These are phyloP conservation scores for Mallotus villosus DNA, from an alignment of 2,797 vertebrate genomes.

Conservation along the genomic window DNA sequence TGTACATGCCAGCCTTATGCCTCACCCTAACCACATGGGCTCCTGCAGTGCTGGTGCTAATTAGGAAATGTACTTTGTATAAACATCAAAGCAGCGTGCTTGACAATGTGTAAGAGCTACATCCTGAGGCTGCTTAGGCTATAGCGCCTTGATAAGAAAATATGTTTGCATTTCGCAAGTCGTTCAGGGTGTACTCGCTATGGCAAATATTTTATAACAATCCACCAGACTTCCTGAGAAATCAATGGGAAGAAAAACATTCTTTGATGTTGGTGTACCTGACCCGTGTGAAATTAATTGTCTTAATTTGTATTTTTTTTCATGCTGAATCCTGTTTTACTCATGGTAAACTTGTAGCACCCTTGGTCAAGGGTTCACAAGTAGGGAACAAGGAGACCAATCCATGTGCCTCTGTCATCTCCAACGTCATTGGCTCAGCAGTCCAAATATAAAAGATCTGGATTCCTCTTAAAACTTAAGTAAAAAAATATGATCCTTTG, in stretches of 20 bases:
- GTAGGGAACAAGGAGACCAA: conserved; percentile 3
- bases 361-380: conserved; percentile 29
- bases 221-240: conserved; percentile 14
- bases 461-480: not conserved
- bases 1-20: not conserved
- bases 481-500: not conserved
- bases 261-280: conserved; percentile 12
- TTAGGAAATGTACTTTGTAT: conserved; percentile 43
- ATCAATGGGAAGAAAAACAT: conserved; percentile 16
- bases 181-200: conserved; percentile 19
- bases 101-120: conserved; percentile 36
- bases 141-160: conserved; percentile 28
- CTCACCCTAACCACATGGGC: conserved; percentile 35
- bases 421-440: not conserved
- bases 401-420: not conserved
- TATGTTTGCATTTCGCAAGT: conserved; percentile 15
- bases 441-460: conserved; percentile 3
- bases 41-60: conserved; percentile 56
- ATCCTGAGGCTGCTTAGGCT: conserved; percentile 26
- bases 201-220: conserved; percentile 23
- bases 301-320: conserved; percentile 11
- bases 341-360: conserved; percentile 32
- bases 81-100: conserved; percentile 55
- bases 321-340: conserved; percentile 24
- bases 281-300: conserved; percentile 5